Evolutionary conservation across 2,113 vertebrate species (phyloP), one percentile per base, ranked within the genome.

Genomic region (Elachura formosa): DNA sequence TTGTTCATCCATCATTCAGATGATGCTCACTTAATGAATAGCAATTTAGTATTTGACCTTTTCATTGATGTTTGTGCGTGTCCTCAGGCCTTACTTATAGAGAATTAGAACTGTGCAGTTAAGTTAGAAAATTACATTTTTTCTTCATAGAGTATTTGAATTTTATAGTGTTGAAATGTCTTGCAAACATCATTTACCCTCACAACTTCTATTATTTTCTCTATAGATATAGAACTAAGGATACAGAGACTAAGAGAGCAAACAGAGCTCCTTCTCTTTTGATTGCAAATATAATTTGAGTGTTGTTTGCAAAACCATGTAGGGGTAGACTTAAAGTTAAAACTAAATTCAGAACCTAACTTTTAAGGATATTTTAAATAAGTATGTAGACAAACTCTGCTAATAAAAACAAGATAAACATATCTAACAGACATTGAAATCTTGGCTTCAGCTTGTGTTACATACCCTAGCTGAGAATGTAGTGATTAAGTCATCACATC

Each of bases 381-480:
- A 52, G 54, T 51, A 46, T 49, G 55, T 62, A 82, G 85, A 71
- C 25, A 63, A 94, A 41, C 54, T 38, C 9, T 87, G 75, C 58
- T 34, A 71, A 43, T 89, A 84, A 94, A 93, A 83, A 26, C 56
- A 73, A 96, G 82, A 89, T 77, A 96, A 96, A 48, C 8, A 10
- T 72, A 82, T 89, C 91, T 75, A 56, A 67, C 29, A 94, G 66
- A 26, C 89, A 79, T 4, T 94, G 84, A 76, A 89, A 92, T 61
- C 62, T 84, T 94, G 91, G 87, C 73, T 79, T 51, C 62, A 55
- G 26, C 68, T 41, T 84, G 58, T 48, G 90, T 93, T 93, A 93
- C 89, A 38, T 94, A 95, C 86, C 83, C 94, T 64, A n/a, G 51
- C 71, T 81, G 91, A 91, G 93, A 96, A 97, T 96, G 96, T 11